Evolutionary conservation across 2,113 vertebrate species (phyloP), one percentile per base, ranked within the genome.

Genomic region (Hyla sarda): DNA sequence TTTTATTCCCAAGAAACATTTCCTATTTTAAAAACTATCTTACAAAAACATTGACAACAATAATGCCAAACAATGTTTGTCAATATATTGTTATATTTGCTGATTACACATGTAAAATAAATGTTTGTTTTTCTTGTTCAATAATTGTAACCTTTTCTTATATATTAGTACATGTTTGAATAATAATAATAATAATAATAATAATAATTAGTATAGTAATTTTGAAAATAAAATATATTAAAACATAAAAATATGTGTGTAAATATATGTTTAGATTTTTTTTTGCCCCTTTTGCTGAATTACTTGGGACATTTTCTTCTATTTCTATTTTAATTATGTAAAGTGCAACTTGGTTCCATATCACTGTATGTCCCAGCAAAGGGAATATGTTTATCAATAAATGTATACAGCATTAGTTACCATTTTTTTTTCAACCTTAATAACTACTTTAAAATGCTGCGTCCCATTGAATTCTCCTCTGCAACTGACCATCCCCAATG

Each of bases 401-500:
- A 76, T 32, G 28, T 12, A 77, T 5, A 34, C 19, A 60, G 13
- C 17, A 30, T 25, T 45, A 48, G 58, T 13, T 28, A 14, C n/a
- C 23, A 19, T 28, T 34, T 77, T 28, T 34, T 77, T 45, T 77
- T 28, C 50, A 50, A 10, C 16, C 10, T 50, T 52, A 77, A 71
- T 65, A 28, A 10, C 6, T 52, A 52, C 25, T 67, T 73, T 54
- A 50, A 32, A 50, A 54, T 78, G 21, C 30, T 14, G 41, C 56
- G 48, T 74, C 50, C 28, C 32, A 56, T 56, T 79, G 45, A 79
- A 41, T 65, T 79, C 50, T 17, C 52, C 60, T 71, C 30, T 14
- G 71, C 54, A 30, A 71, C 58, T 79, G 60, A 79, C 75, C 76
- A 85, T 52, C 65, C 72, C 82, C 28, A 85, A 69, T 50, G 67